Evolutionary conservation across 2,888 invertebrate genomes (phyloP), one percentile per base, ranked within the genome.

Genomic region (Mesorhabditis belari): DNA sequence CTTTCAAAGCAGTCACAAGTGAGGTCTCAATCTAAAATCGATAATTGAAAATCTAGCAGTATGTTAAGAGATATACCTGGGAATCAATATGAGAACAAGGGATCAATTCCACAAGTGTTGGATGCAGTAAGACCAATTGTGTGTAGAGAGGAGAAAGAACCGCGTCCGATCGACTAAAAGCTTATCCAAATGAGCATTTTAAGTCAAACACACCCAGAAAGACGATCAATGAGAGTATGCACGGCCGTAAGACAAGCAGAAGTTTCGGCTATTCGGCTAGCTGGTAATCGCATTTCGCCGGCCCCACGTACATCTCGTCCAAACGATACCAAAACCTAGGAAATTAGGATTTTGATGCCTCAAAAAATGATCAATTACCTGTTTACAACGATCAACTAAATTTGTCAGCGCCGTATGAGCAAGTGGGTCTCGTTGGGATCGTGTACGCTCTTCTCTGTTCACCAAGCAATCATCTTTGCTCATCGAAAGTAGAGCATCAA

Each of bases 401-500:
- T 68, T 74, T 1, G 67, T 59, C 12, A 70, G 67, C 3, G 75
- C 69, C 1, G 66, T 69, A 52, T 67, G 64, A 9, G 68, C 67
- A 2, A 69, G 57, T 12, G 58, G 58, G 29, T 64, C 66, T 35
- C 21, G 59, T 63, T 29, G 21, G n/a, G n/a, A n/a, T 58, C 4
- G 35, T 5, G 54, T 51, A 55, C 26, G 57, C 24, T 54, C 58
- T 58, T 57, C 56, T 25, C n/a, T 55, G 54, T 28, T 54, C n/a
- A n/a, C n/a, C n/a, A n/a, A n/a, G n/a, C n/a, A n/a, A n/a, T 63
- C 67, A 12, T 58, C 57, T 23, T 62, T 70, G 55, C 71, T 70
- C 57, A 78, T 74, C 27, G 75, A 67, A 52, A 81, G 71, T 35
- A 81, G 72, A 17, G 81, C 79, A 53, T 79, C 80, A 66, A 81